Percentiles rank a stretch among this genome's conserved stretches.
Evolutionary conservation across 2,888 invertebrate genomes (phyloP).

Genomic region (Macroteleia sp.): DNA sequence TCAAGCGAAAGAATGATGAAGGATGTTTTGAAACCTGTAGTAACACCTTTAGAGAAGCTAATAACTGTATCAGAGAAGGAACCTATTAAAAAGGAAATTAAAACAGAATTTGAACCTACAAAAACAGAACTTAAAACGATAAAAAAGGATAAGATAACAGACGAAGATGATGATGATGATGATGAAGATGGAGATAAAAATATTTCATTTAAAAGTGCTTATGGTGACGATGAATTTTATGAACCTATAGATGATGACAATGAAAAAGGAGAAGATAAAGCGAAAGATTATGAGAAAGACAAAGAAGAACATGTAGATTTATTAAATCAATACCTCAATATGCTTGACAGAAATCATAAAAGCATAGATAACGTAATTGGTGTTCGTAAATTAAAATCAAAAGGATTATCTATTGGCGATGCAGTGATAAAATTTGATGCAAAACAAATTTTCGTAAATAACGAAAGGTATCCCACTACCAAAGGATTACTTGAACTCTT

Average conservation of each 20-base stretch:
- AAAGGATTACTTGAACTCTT: slow-evolving; percentile 17
- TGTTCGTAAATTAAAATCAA: slow-evolving; percentile 22
- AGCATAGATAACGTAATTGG: slow-evolving; percentile 14
- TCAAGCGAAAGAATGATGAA: too few species aligned
- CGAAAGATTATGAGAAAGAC: slow-evolving; percentile 1
- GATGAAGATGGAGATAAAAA: too few species aligned
- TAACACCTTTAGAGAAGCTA: slow-evolving; percentile 11
- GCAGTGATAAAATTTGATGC: slow-evolving; percentile 6
- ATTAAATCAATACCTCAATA: not conserved
- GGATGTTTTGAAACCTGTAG: slow-evolving; percentile 15
- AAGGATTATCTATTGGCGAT: slow-evolving; percentile 16
- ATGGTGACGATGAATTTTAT: too few species aligned
- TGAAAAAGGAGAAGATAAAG: too few species aligned
- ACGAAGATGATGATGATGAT: too few species aligned
- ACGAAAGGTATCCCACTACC: slow-evolving; percentile 8
- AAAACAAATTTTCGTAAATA: not conserved
- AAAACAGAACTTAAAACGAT: not conserved
- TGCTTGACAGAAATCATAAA: slow-evolving; percentile 20
- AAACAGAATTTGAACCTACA: not conserved
- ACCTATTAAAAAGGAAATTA: not conserved
- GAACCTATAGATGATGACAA: too few species aligned
- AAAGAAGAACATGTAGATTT: too few species aligned
- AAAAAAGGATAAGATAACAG: too few species aligned
- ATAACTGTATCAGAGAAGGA: not conserved
- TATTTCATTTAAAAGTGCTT: too few species aligned